Evolutionary conservation across 1,140 invertebrate species (phyloP), one percentile per base, ranked within the genome.

Genomic region (Maconellicoccus hirsutus): DNA sequence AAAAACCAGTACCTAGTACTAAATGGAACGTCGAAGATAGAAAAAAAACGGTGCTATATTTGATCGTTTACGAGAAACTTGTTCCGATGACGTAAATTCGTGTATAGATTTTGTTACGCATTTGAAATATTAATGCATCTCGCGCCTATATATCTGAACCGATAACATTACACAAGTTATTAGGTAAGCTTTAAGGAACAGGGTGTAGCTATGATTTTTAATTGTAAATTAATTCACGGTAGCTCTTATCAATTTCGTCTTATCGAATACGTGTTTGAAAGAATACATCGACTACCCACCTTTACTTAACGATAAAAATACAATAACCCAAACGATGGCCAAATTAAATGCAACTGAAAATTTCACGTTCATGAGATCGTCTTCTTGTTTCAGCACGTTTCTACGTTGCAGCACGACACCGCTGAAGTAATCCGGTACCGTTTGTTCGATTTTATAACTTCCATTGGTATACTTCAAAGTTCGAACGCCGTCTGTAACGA

Each of bases 321-420:
- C 86, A 38, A 92, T 87, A 83, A 92, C 89, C 93, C 93, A 96
- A 16, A 94, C 87, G 2, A 94, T 86, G 0, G 90, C 90, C 76
- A 95, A 82, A 79, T 94, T 93, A 79, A 94, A 93, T 1, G 91
- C 89, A 70, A 93, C 84, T 82, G 94, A 90, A 79, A 93, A 92
- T 78, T 91, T 91, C 29, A 92, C 84, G 6, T 86, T 85, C 4
- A 87, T 86, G 39, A 86, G 83, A 59, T 79, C 79, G 70, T 82
- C 84, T 71, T 86, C 84, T n/a, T 84, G 78, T 7, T 84, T 83
- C 69, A 79, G 79, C 23, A 86, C 75, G 76, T 86, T 83, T 75
- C 83, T 83, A 61, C 88, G 83, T 77, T 92, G 90, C 25, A 94
- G 78, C 22, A 94, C 91, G 29, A 89, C 85, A 12, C 86, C 87